Evolutionary conservation across 2,888 invertebrate genomes (phyloP).

Genomic region (Therioaphis trifolii): DNA sequence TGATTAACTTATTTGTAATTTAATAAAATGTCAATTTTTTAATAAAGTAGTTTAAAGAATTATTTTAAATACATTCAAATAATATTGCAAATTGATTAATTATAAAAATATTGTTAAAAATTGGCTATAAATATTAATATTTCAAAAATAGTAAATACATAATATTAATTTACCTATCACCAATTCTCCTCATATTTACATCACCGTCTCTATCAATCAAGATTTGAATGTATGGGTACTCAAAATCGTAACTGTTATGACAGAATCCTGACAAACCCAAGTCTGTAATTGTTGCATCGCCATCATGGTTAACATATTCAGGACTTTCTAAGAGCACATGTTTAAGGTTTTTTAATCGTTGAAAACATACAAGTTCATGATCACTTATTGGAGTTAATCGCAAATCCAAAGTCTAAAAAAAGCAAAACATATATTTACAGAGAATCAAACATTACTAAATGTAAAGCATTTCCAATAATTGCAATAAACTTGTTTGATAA

Average conservation of each 20-base stretch:
- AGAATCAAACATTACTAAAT: no score
- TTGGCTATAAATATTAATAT: neutral
- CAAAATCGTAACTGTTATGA: constrained; percentile 4
- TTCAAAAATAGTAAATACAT: neutral
- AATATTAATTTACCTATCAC: constrained; percentile 33
- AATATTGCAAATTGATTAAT: no score
- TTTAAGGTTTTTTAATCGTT: constrained; percentile 71
- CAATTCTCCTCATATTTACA: constrained; percentile 36
- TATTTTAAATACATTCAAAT: no score
- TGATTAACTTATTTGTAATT: no score
- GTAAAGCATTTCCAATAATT: no score
- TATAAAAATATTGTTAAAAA: neutral
- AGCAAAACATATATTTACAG: no score
- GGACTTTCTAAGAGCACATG: constrained; percentile 72
- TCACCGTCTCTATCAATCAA: constrained; percentile 46
- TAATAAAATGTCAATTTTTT: no score
- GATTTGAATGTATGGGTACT: constrained; percentile 43
- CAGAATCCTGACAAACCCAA: constrained; percentile 61
- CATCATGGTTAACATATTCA: constrained; percentile 17
- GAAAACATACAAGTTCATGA: constrained; percentile 74
- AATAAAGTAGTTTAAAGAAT: no score
- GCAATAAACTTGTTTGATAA: no score
- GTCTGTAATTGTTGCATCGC: constrained; percentile 60
- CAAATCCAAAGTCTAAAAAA: constrained; percentile 71
- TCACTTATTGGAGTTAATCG: constrained; percentile 73